Percentiles rank a stretch among this genome's conserved stretches.
Evolutionary conservation across 2,888 invertebrate genomes (phyloP).

Genomic region (Drosophila pegasa): DNA sequence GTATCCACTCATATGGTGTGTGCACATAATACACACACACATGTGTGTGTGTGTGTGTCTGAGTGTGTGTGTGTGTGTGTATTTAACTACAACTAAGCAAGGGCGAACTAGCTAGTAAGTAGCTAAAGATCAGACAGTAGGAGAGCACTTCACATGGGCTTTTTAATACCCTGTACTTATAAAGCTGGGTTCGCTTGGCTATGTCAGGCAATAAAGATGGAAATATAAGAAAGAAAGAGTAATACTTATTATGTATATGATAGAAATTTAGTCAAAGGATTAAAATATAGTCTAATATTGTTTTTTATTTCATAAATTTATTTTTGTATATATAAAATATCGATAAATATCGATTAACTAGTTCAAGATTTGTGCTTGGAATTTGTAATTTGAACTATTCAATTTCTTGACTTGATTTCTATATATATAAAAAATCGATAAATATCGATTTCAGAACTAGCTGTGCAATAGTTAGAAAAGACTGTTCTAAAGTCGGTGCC

Average conservation of each 20-base stretch:
- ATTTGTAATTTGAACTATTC: too few relatives aligned
- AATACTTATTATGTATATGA: too few relatives aligned
- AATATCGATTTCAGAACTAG: neutral
- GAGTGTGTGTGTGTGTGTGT: neutral
- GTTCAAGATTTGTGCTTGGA: neutral
- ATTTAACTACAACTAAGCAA: constrained; percentile 9
- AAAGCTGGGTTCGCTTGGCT: neutral
- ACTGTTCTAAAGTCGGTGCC: too few relatives aligned
- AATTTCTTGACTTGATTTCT: too few relatives aligned
- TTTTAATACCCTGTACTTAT: neutral
- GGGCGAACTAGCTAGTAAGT: constrained; percentile 7
- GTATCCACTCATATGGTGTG: constrained; percentile 41
- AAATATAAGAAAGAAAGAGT: too few relatives aligned
- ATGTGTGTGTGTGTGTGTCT: neutral
- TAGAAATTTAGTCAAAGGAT: too few relatives aligned
- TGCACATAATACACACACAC: constrained; percentile 18
- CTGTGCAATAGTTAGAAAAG: too few relatives aligned
- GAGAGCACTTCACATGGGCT: neutral
- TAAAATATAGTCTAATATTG: too few relatives aligned
- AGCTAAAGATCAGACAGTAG: neutral
- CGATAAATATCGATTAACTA: neutral
- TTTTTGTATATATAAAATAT: too few relatives aligned
- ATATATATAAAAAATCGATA: too few relatives aligned
- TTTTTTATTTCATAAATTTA: too few relatives aligned
- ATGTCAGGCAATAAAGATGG: neutral